A percentile compares a stretch with the other conserved stretches of the same genome.
Evolutionary conservation across 2,113 vertebrate species (phyloP).

Genomic region (Platysteira castanea): DNA sequence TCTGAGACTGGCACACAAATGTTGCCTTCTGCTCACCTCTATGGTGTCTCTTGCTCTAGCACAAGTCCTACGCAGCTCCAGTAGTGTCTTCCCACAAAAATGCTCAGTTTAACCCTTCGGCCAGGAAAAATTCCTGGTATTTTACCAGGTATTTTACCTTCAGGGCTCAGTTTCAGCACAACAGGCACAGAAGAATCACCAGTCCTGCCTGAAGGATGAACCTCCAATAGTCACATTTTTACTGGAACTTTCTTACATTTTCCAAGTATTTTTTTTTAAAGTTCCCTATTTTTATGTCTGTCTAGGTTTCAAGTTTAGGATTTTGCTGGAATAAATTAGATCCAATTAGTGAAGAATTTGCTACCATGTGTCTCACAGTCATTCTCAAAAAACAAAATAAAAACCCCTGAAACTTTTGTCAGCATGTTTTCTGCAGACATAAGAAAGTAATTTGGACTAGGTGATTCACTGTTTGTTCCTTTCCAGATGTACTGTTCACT

Average conservation of each 20-base stretch:
- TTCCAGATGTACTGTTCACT: neutral
- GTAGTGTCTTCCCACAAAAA: neutral
- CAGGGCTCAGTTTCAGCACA: neutral
- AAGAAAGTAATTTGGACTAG: constrained; percentile 20
- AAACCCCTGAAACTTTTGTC: neutral
- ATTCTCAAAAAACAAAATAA: neutral
- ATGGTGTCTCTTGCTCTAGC: neutral
- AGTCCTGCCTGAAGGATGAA: neutral
- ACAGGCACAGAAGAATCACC: neutral
- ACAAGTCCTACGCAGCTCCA: neutral
- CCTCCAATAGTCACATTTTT: neutral
- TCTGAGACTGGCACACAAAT: neutral
- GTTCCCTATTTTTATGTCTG: neutral
- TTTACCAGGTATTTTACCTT: neutral
- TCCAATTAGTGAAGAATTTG: neutral
- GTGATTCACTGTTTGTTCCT: neutral
- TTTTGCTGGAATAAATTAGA: neutral
- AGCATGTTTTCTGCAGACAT: neutral
- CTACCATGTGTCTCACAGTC: neutral
- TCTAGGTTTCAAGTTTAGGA: neutral
- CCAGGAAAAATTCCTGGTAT: neutral
- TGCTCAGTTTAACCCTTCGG: neutral
- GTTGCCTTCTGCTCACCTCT: neutral
- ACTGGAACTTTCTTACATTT: neutral
- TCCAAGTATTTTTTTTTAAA: neutral